Evolutionary conservation across 2,888 invertebrate species (phyloP), one percentile per base, ranked within the genome.

Genomic region (Rhingia campestris): DNA sequence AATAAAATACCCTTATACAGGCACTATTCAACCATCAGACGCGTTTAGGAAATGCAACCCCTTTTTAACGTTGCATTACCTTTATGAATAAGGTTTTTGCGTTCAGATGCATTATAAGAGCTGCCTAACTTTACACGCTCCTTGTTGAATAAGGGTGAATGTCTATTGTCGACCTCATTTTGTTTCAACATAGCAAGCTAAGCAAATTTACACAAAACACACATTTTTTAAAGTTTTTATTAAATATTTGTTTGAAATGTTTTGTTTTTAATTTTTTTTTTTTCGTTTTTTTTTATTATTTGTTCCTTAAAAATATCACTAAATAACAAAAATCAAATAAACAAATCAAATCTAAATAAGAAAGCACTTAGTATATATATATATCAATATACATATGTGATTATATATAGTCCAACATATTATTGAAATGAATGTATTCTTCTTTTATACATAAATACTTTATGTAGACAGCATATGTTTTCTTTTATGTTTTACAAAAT

Each of bases 271-370:
- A 37, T 10, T 39, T 56, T 7, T 45, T 0, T 37, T 49, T 39
- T 53, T 30, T 45, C 45, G 6, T 67, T 30, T 69, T 10, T 32
- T 37, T 59, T 12, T 33, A 45, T 45, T 33, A 41, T 9, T 70
- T 61, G 22, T 51, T 53, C 53, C 72, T 72, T 45, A 72, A 72
- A 72, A 45, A 51, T 30, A 33, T 72, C 72, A 72, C 53, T 72
- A 72, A 72, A 72, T 72, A 72, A 72, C 72, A 61, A 72, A 72
- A 61, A 53, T 43, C 7, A 53, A 39, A 67, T 3, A 39, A 22
- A 22, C 22, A 22, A 47, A 12, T 5, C 4, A 45, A 54, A 69
- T 10, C 41, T 22, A 51, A 64, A 22, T n/a, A 7, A 22, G 39
- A 7, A 54, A 66, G 66, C 66, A 43, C 66, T 67, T 54, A 35